These are phyloP conservation scores for Triplophysa rosa DNA, from an alignment of 2,113 vertebrate species.

Conservation along the genomic window DNA sequence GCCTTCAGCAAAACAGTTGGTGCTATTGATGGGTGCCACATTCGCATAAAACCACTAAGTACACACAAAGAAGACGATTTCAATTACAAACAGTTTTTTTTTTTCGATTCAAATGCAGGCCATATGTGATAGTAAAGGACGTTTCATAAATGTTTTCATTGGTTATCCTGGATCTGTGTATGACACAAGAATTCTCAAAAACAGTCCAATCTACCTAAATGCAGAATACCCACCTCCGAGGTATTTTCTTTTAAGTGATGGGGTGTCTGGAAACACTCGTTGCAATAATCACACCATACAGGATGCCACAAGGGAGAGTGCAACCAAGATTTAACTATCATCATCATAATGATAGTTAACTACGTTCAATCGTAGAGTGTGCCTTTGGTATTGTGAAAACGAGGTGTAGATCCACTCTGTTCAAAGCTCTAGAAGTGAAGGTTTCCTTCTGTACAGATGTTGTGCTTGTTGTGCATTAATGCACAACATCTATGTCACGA, in stretches of 20 bases:
- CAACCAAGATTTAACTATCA: not conserved
- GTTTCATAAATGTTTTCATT: not conserved
- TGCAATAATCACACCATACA: not conserved
- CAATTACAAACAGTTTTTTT: not conserved
- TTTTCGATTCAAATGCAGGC: not conserved
- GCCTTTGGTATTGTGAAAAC: not conserved
- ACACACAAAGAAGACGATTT: not conserved
- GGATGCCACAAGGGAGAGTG: not conserved
- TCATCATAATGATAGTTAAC: not conserved
- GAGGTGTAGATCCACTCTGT: not conserved
- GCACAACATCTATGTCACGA: not conserved
- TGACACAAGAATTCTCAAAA: not conserved
- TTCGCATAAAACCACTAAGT: not conserved
- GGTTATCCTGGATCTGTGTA: not conserved
- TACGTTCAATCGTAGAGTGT: not conserved
- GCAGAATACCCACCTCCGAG: not conserved
- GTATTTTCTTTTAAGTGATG: not conserved
- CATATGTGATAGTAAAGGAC: not conserved
- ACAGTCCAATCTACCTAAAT: not conserved
- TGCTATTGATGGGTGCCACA: not conserved
- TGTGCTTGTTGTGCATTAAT: not conserved
- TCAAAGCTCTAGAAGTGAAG: not conserved
- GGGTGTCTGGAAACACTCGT: not conserved
- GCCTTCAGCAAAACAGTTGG: not conserved
- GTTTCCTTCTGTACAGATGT: conserved; percentile 44